Evolutionary conservation across 2,888 invertebrate species (phyloP).

Genomic region (Caenorhabditis wallacei): DNA sequence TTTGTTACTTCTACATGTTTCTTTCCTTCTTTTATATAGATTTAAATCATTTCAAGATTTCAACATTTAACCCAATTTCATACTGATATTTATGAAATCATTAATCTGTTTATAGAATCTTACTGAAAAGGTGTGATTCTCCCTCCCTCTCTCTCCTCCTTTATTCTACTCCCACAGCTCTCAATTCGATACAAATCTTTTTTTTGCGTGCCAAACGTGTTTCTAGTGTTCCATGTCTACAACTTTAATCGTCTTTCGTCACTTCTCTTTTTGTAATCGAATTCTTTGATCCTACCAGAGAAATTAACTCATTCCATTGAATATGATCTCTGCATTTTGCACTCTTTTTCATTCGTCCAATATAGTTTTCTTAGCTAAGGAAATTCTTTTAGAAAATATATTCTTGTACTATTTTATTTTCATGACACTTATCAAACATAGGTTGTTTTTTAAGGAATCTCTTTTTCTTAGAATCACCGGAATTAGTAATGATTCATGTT

Average conservation of each 20-base stretch:
- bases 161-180: conserved; percentile 3
- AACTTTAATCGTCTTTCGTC: conserved; percentile 26
- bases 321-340: not conserved
- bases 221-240: conserved; percentile 40
- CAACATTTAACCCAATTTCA: not conserved
- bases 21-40: conserved; percentile 15
- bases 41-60: not conserved
- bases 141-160: not conserved
- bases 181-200: conserved; percentile 16
- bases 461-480: too few relatives aligned
- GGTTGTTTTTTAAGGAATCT: too few relatives aligned
- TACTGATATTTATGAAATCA: not conserved
- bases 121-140: conserved; percentile 23
- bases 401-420: too few relatives aligned
- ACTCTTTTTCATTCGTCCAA: not conserved
- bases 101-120: not conserved
- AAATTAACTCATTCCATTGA: not conserved
- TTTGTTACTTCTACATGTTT: conserved; percentile 35
- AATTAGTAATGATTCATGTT: too few relatives aligned
- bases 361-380: too few relatives aligned
- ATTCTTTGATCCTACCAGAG: conserved; percentile 13
- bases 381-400: too few relatives aligned
- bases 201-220: conserved; percentile 23
- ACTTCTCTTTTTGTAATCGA: conserved; percentile 21
- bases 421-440: too few relatives aligned